Base-by-base conservation (phyloP, 2,113 vertebrate genomes). In the Clupea harengus region DNA sequence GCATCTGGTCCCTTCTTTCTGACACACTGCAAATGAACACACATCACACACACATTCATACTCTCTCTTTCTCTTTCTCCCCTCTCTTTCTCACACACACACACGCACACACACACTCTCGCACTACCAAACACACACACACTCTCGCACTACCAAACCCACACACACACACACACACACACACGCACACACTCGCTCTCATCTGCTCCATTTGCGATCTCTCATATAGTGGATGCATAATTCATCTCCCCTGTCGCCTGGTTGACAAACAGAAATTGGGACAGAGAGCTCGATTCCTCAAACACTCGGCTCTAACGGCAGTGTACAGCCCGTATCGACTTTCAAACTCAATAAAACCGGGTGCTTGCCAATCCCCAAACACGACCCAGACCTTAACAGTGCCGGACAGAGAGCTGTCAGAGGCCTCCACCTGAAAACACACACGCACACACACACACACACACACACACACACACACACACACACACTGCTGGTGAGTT, bases 191-290 rank as follows among this genome's bases (percentile, higher is more conserved):
- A 47, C 50, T 25, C 52, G 20, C 32, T 52, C 46, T 67, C 67
- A 83, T 45, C 85, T 85, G 83, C 57, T 50, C 64, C 82, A 49
- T 39, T 88, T 82, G 52, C 85, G 81, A 82, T 84, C 54, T 84
- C 83, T 82, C 28, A 20, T 78, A 50, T 88, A 39, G 67, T 57
- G 52, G 22, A 88, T 84, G 85, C 86, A 82, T 91, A 82, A 89
- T 89, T 89, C 87, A 89, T 18, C 75, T 87, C 67, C 85, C 80
- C 82, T 72, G 85, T 88, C 81, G 81, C 50, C 86, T 85, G 54
- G 39, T 81, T 87, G 49, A 84, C 80, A 82, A 84, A 85, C 86
- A 82, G 72, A 87, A 88, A 83, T 84, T 78, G 86, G 84, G 82
- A 83, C 25, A 83, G 82, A 83, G 83, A 45, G 83, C 81, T 81